phyloP scores from a whole-genome alignment of 2,113 vertebrate species.

The Laticauda colubrina region DNA sequence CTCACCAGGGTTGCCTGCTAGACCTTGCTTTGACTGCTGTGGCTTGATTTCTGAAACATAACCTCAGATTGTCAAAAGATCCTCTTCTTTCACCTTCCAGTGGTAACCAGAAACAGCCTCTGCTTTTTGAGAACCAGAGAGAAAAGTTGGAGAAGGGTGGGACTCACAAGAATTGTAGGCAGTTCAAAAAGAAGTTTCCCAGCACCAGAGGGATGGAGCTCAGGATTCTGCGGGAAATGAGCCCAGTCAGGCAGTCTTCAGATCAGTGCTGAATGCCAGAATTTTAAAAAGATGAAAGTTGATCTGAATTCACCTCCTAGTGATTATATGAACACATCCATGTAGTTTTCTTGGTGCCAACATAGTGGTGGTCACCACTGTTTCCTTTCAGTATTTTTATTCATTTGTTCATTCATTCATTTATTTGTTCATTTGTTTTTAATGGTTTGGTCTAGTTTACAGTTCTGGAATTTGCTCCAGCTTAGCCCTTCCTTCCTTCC shows the following conservation, averaged over 20 bases:
- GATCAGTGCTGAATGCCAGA: not conserved
- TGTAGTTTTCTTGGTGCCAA: not conserved
- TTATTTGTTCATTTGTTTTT: not conserved
- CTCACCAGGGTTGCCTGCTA: not conserved
- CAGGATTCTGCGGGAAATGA: not conserved
- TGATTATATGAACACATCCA: not conserved
- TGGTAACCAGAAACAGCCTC: not conserved
- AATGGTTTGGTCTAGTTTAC: not conserved
- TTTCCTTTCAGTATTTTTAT: not conserved
- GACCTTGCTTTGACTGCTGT: not conserved
- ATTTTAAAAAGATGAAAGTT: not conserved
- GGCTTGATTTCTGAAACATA: not conserved
- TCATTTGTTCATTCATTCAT: not conserved
- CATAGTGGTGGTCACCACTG: not conserved
- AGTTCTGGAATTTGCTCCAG: not conserved
- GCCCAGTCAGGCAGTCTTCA: not conserved
- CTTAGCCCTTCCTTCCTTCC: not conserved
- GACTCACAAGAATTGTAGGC: not conserved
- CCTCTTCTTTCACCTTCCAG: not conserved
- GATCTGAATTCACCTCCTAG: not conserved
- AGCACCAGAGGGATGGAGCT: not conserved
- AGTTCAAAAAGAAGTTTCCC: not conserved
- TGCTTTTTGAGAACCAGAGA: not conserved
- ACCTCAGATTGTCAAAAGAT: not conserved
- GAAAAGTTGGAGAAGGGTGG: not conserved